Percentiles rank a stretch among this genome's conserved stretches.
Evolutionary conservation across 2,113 vertebrate genomes (phyloP).

Genomic region (Mastomys natalensis): DNA sequence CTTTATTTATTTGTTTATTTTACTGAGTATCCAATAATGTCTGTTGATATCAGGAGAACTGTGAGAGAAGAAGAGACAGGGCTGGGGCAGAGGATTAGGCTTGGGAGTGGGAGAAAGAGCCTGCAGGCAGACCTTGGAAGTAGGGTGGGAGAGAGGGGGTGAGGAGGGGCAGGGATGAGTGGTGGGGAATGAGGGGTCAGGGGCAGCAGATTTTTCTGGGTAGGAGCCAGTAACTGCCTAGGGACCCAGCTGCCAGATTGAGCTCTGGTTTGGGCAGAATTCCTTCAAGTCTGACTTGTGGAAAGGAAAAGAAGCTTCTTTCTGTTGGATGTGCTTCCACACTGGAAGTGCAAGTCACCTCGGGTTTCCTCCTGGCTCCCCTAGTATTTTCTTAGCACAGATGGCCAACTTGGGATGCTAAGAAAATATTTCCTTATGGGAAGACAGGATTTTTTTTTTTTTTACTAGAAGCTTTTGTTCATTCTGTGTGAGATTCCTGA

Average conservation of each 20-base stretch:
- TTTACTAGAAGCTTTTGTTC: slow-evolving; percentile 41
- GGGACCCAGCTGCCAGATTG: not conserved
- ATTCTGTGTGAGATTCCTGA: slow-evolving; percentile 1
- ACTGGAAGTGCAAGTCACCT: slow-evolving; percentile 18
- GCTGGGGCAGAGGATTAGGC: no score
- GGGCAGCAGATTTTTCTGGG: no score
- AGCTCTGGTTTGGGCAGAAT: not conserved
- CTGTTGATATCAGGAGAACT: not conserved
- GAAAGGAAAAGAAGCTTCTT: not conserved
- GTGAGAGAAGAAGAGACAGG: no score
- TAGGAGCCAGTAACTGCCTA: not conserved
- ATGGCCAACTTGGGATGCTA: slow-evolving; percentile 49
- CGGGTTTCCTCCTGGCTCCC: slow-evolving; percentile 45
- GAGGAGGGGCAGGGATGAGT: not conserved
- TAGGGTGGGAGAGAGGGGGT: no score
- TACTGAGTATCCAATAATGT: not conserved
- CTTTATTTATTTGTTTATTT: not conserved
- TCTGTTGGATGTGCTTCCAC: not conserved
- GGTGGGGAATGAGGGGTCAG: no score
- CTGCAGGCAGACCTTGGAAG: not conserved
- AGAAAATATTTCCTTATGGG: slow-evolving; percentile 57
- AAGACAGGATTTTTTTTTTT: not conserved
- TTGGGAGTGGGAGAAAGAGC: not conserved
- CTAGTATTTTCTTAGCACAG: slow-evolving; percentile 49
- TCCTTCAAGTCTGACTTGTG: not conserved